These are phyloP conservation scores for Charaxes varanes DNA, from an alignment of 1,140 invertebrate genomes.

Conservation along the genomic window DNA sequence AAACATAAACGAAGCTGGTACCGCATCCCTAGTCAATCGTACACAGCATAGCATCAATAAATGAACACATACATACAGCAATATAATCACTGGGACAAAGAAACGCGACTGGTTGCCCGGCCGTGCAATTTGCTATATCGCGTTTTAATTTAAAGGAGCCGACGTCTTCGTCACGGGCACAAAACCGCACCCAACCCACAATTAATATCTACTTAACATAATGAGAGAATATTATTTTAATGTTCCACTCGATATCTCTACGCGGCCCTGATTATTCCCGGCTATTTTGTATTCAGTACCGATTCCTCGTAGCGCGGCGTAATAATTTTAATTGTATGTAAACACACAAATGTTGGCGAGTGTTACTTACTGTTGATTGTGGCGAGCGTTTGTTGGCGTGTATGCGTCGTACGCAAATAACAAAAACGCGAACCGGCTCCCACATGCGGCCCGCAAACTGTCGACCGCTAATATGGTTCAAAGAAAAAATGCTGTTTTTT, in stretches of 20 bases:
- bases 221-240: constrained; percentile 13
- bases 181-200: neutral
- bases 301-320: constrained; percentile 5
- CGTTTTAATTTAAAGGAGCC: constrained; percentile 7
- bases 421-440: constrained; percentile 17
- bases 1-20: too few species aligned
- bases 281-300: constrained; percentile 2
- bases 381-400: constrained; percentile 20
- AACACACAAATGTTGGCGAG: constrained; percentile 16
- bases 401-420: constrained; percentile 15
- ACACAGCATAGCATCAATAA: constrained; percentile 1
- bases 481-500: too few species aligned
- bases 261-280: neutral
- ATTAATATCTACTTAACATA: constrained; percentile 14
- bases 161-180: constrained; percentile 5
- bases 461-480: too few species aligned
- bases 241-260: constrained; percentile 6
- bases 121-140: constrained; percentile 1
- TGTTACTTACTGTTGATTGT: constrained; percentile 21
- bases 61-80: neutral
- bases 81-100: constrained; percentile 11
- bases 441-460: too few species aligned
- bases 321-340: constrained; percentile 16
- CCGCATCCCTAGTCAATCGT: too few species aligned
- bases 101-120: neutral